A percentile compares a stretch with the other conserved stretches of the same genome.
phyloP scores from a whole-genome alignment of 2,113 vertebrate genomes.

The Eptesicus fuscus region DNA sequence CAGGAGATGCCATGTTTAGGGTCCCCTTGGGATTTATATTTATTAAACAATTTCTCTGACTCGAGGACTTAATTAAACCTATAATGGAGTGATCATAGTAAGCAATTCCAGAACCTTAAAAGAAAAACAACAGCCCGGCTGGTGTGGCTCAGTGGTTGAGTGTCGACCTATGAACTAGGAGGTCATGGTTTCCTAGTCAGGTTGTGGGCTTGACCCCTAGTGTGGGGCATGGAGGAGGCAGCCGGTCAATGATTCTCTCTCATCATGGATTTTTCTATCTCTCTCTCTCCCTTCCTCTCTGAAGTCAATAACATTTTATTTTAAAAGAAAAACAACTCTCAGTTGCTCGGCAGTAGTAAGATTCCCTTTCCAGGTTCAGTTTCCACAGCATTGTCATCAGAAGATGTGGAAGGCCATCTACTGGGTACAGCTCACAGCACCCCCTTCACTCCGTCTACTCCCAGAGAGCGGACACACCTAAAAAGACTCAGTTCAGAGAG shows the following conservation, averaged over 20 bases:
- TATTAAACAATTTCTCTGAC: not conserved
- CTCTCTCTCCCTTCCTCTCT: no score
- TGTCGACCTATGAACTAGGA: no score
- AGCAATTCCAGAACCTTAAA: not conserved
- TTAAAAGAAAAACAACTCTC: not conserved
- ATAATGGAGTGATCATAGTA: not conserved
- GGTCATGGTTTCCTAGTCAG: no score
- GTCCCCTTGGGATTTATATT: not conserved
- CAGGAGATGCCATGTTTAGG: not conserved
- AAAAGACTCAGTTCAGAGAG: not conserved
- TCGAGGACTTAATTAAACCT: not conserved
- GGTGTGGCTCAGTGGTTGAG: no score
- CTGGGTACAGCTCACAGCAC: not conserved
- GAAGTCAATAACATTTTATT: no score
- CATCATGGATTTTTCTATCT: no score
- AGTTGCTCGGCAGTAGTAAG: not conserved
- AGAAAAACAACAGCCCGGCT: not conserved
- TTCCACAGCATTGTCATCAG: not conserved
- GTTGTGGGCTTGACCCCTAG: no score
- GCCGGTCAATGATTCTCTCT: no score
- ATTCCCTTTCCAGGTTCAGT: not conserved
- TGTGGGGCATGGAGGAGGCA: no score
- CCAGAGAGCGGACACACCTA: not conserved
- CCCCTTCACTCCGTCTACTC: not conserved
- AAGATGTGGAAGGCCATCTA: constrained; percentile 33